These are phyloP conservation scores for Ranitomeya imitator DNA, from an alignment of 2,113 vertebrate species.

Conservation along the genomic window DNA sequence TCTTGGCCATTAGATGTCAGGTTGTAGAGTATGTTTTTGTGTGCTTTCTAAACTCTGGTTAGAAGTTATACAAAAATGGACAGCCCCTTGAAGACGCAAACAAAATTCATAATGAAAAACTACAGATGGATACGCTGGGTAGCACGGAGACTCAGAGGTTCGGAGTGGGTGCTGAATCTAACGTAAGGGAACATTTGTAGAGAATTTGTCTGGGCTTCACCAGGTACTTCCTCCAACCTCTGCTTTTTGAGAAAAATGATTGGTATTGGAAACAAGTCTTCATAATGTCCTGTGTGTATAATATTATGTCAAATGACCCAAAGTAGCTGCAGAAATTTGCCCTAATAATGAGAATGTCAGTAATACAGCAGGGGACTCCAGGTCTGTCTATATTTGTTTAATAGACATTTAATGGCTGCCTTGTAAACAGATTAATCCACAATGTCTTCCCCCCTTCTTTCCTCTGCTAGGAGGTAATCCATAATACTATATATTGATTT, in stretches of 20 bases:
- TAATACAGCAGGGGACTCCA: constrained; percentile 1
- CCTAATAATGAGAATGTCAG: constrained; percentile 23
- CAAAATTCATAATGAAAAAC: too few relatives aligned
- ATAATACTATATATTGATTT: constrained; percentile 55
- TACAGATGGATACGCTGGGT: too few relatives aligned
- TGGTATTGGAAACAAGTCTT: background rate
- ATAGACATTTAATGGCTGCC: constrained; percentile 44
- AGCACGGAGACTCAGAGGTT: too few relatives aligned
- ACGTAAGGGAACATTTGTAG: too few relatives aligned
- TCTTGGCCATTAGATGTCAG: too few relatives aligned
- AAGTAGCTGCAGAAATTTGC: constrained; percentile 18
- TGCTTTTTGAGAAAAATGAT: background rate
- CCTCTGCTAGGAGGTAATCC: constrained; percentile 11
- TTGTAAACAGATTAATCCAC: constrained; percentile 50
- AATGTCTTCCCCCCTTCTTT: constrained; percentile 28
- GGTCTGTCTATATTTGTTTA: constrained; percentile 42
- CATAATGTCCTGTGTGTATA: background rate
- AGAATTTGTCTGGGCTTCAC: too few relatives aligned
- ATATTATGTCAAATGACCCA: constrained; percentile 1
- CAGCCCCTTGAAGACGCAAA: too few relatives aligned
- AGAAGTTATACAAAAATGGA: too few relatives aligned
- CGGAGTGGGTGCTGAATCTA: too few relatives aligned
- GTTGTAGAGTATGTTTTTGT: too few relatives aligned
- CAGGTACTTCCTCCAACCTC: background rate
- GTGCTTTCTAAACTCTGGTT: too few relatives aligned